Base-by-base conservation (phyloP, 2,113 vertebrate genomes). In the Castor canadensis region DNA sequence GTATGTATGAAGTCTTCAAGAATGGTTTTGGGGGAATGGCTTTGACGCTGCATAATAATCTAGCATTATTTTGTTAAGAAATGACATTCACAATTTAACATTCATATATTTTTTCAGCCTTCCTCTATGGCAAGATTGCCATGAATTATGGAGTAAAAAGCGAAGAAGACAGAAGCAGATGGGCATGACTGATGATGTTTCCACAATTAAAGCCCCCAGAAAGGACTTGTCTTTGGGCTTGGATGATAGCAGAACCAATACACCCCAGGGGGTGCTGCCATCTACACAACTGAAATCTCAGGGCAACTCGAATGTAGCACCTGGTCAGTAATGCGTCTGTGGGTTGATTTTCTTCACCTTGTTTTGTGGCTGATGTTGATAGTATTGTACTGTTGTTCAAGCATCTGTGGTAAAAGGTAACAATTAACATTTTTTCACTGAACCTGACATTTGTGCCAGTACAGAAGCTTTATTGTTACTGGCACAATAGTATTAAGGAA, bases 131-230 rank as follows among this genome's bases (percentile, higher is more conserved):
- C 99, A 99, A 98, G 99, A 99, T 98, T 99, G 99, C 97, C 99
- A 99, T 83, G 99, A 99, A 97, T 98, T 99, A 85, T 99, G 99
- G 99, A 99, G 99, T 98, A 99, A 99, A 98, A 99, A 99, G 71
- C 99, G 99, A 3, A 98, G 99, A 96, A 98, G 99, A 49, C 99
- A 99, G 98, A 99, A 99, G 98, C 99, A 99, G 98, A 99, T 99
- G 98, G 99, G 99, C 89, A 98, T 98, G 98, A 99, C 98, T 0
- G 99, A 99, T 98, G 99, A 99, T 54, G 96, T 98, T 76, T 98
- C 98, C 13, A 99, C 99, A 67, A 93, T 99, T 1, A 99, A 99
- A 98, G 98, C 99, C 35, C 99, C 99, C 4, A 98, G 99, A 75
- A 99, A 99, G 97, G 99, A 99, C 96, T 97, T 98, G 20, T 98